A percentile compares a stretch with the other conserved stretches of the same genome.
phyloP scores from a whole-genome alignment of 2,797 vertebrate species.

The Periophthalmus magnuspinnatus region DNA sequence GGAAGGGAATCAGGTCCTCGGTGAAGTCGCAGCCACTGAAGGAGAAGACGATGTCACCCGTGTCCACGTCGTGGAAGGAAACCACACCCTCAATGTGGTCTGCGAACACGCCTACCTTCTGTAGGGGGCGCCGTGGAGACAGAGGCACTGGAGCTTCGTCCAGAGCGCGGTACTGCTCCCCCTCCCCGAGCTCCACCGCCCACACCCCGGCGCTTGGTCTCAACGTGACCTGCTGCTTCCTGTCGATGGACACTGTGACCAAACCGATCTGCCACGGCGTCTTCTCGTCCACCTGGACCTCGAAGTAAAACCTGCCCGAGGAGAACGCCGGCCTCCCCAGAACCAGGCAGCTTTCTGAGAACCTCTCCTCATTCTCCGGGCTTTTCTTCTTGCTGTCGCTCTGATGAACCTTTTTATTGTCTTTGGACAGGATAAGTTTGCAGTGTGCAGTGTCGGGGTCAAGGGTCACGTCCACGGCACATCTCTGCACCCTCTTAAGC shows the following conservation, averaged over 20 bases:
- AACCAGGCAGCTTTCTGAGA: neutral
- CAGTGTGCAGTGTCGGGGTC: neutral
- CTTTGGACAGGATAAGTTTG: slow-evolving; percentile 1
- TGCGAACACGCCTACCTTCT: neutral
- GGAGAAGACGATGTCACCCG: neutral
- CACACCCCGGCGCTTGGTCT: neutral
- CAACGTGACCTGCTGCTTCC: neutral
- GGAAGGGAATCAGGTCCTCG: neutral
- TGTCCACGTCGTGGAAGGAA: neutral
- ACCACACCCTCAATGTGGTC: neutral
- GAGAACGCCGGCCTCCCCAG: neutral
- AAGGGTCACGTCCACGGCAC: neutral
- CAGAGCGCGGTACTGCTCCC: neutral
- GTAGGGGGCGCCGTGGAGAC: neutral
- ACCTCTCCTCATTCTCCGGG: neutral
- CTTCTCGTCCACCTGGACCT: slow-evolving; percentile 1
- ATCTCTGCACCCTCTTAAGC: neutral
- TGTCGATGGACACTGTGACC: neutral
- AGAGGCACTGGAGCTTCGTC: neutral
- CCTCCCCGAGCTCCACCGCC: neutral
- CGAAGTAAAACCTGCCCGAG: neutral
- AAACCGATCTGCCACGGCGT: neutral
- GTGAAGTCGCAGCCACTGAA: slow-evolving; percentile 1
- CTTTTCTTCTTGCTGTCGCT: neutral
- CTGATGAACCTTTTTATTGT: neutral